Percentiles rank a stretch among this genome's conserved stretches.
phyloP scores from a whole-genome alignment of 2,797 vertebrate species.

The Chelon auratus region DNA sequence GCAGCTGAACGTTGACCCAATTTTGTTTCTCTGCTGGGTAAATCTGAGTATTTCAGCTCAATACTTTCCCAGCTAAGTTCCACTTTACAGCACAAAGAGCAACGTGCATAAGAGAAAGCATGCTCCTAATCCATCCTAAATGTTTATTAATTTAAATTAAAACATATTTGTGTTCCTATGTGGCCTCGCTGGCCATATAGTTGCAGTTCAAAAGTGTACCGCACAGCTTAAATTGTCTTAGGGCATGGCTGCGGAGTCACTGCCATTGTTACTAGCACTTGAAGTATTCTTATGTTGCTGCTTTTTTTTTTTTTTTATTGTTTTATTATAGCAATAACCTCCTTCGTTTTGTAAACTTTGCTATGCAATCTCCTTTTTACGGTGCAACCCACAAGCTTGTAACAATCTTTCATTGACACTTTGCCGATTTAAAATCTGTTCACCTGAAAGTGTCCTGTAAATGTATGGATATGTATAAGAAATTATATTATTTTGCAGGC shows the following conservation, averaged over 20 bases:
- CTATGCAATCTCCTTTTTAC: no score
- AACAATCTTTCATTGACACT: no score
- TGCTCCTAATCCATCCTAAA: not conserved
- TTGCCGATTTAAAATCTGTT: no score
- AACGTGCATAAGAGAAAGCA: not conserved
- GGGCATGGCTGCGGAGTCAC: no score
- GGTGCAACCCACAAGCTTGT: no score
- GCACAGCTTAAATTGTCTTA: no score
- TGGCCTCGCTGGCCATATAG: no score
- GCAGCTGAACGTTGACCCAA: slow-evolving; percentile 53
- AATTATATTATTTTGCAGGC: slow-evolving; percentile 79
- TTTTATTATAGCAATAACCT: not conserved
- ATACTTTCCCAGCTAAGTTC: slow-evolving; percentile 30
- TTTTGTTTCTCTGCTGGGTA: slow-evolving; percentile 44
- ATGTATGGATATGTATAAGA: not conserved
- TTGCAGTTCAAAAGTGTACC: no score
- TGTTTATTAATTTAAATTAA: not conserved
- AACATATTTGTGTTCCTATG: not conserved
- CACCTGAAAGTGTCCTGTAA: not conserved
- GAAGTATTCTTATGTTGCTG: no score
- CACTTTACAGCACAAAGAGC: slow-evolving; percentile 4
- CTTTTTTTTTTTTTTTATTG: not conserved
- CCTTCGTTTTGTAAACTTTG: not conserved
- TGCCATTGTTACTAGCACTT: no score
- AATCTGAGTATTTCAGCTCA: slow-evolving; percentile 17